phyloP scores from a whole-genome alignment of 2,888 invertebrate genomes.

The Drosophila neonasuta region DNA sequence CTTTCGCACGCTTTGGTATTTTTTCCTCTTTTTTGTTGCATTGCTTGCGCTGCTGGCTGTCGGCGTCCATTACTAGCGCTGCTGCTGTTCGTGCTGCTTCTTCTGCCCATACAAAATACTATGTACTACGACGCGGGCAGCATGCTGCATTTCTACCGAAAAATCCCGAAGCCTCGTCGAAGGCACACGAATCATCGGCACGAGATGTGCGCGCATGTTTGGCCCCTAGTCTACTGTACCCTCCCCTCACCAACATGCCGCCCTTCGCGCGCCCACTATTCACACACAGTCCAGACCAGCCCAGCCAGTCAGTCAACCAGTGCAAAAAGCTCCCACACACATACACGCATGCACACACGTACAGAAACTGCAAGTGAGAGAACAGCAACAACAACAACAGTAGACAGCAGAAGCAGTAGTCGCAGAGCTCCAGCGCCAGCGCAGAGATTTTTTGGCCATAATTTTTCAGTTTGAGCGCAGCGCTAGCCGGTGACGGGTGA shows the following conservation, averaged over 20 bases:
- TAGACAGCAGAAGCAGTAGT: slow-evolving; percentile 18
- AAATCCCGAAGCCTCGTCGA: slow-evolving; percentile 47
- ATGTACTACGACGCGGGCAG: slow-evolving; percentile 65
- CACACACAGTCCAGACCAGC: slow-evolving; percentile 6
- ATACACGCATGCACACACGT: slow-evolving; percentile 32
- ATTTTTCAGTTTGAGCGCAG: slow-evolving; percentile 74
- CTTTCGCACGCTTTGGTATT: slow-evolving; percentile 67
- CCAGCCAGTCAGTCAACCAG: slow-evolving; percentile 61
- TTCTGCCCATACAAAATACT: slow-evolving; percentile 60
- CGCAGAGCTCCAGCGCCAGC: slow-evolving; percentile 67
- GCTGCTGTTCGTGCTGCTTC: slow-evolving; percentile 47
- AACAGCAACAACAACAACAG: slow-evolving; percentile 23
- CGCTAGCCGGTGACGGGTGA: slow-evolving; percentile 77
- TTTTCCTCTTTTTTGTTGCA: slow-evolving; percentile 45
- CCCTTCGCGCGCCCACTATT: neutral
- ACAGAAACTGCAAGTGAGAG: slow-evolving; percentile 63
- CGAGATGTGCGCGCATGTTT: slow-evolving; percentile 71
- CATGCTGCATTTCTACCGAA: slow-evolving; percentile 60
- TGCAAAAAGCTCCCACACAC: slow-evolving; percentile 54
- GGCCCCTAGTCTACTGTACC: slow-evolving; percentile 27
- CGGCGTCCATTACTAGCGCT: slow-evolving; percentile 59
- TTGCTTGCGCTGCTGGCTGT: slow-evolving; percentile 26
- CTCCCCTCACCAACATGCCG: neutral
- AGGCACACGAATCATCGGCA: slow-evolving; percentile 51
- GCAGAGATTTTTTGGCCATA: slow-evolving; percentile 73